These are phyloP conservation scores for Calcarius lapponicus DNA, from an alignment of 2,797 vertebrate genomes.

Conservation along the genomic window DNA sequence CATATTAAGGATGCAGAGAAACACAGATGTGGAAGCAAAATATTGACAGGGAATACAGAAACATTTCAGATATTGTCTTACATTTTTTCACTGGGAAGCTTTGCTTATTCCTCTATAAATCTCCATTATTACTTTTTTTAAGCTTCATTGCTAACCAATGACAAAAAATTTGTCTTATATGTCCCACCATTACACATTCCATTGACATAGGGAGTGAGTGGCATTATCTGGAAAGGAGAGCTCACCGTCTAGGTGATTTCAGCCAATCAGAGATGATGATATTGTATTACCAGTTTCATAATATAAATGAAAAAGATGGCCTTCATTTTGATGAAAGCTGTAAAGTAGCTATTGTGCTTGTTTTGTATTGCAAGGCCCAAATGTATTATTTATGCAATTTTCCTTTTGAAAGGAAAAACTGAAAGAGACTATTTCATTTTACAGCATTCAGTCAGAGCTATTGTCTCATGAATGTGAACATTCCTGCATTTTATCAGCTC, in stretches of 20 bases:
- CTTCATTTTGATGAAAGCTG: slow-evolving; percentile 80
- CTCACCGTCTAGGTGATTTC: slow-evolving; percentile 58
- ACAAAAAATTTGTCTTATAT: slow-evolving; percentile 64
- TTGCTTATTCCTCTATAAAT: slow-evolving; percentile 63
- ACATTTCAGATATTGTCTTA: slow-evolving; percentile 10
- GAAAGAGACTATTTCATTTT: slow-evolving; percentile 83
- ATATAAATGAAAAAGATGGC: slow-evolving; percentile 81
- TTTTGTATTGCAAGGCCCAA: slow-evolving; percentile 79
- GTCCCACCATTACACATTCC: slow-evolving; percentile 42
- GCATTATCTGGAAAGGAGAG: slow-evolving; percentile 65
- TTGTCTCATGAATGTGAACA: slow-evolving; percentile 81
- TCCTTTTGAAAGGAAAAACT: slow-evolving; percentile 76
- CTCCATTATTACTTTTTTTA: slow-evolving; percentile 64
- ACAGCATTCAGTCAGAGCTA: slow-evolving; percentile 75
- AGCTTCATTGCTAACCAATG: slow-evolving; percentile 58
- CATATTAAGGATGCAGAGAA: slow-evolving; percentile 13
- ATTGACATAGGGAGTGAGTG: slow-evolving; percentile 58
- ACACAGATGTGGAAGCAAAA: slow-evolving; percentile 1
- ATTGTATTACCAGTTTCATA: slow-evolving; percentile 78
- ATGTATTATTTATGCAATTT: slow-evolving; percentile 86
- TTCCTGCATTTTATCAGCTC: slow-evolving; percentile 76
- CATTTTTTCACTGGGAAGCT: slow-evolving; percentile 8
- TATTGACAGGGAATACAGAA: background rate
- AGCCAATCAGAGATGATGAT: slow-evolving; percentile 77
- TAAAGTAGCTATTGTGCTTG: slow-evolving; percentile 81